Evolutionary conservation across 2,888 invertebrate genomes (phyloP), one percentile per base, ranked within the genome.

Genomic region (Nomada ferruginata): DNA sequence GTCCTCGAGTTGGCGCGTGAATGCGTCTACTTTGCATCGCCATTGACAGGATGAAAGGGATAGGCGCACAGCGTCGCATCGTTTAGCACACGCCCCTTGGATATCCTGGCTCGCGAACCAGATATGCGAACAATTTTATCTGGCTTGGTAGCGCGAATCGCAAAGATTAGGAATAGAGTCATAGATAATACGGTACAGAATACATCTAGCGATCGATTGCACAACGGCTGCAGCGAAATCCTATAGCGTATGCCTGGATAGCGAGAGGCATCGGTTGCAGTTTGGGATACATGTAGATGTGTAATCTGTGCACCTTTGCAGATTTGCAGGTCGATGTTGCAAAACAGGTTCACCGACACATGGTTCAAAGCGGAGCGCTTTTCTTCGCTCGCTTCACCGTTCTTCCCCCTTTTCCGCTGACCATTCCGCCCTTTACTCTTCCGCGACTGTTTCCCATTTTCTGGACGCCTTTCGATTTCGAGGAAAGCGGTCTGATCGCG

Each of bases 201-300:
- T 23, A n/a, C 20, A 42, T n/a, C 9, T 44, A 26, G 29, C 9
- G n/a, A 7, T 4, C 20, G 42, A 60, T 74, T 66, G 15, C 10
- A 42, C 29, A 29, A 26, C 64, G 53, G 42, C 53, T 65, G 15
- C 42, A n/a, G 18, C 70, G 85, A 85, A 85, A 86, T 42, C 52
- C 65, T 87, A 85, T 83, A 84, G 60, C 15, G 47, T 64, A 23
- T 53, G 11, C 9, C 18, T 69, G 29, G 74, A 82, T 76, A 73
- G 71, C 72, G 66, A 76, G 47, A 70, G 26, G 23, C 64, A 73
- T 80, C 71, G 65, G 23, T 53, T 53, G 87, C 83, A 87, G 86
- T 71, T 57, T 57, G 79, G 86, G 76, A 77, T 61, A 65, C 15
- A 29, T 64, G 44, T 7, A 36, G 36, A 36, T 7, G 36, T 36